A percentile compares a stretch with the other conserved stretches of the same genome.
phyloP scores from a whole-genome alignment of 2,888 invertebrate genomes.

The Polydrusus cervinus region DNA sequence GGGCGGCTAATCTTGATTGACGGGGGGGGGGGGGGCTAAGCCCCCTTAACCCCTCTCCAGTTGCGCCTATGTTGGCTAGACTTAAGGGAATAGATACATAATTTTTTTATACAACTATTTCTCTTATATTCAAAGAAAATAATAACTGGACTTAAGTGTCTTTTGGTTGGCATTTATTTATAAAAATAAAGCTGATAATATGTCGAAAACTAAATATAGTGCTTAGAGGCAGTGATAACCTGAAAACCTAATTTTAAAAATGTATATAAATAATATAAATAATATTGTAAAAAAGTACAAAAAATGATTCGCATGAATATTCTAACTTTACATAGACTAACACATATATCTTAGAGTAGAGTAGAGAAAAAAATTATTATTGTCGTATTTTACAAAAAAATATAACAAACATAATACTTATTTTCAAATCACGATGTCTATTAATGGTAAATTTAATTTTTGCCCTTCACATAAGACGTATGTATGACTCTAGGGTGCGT shows the following conservation, averaged over 20 bases:
- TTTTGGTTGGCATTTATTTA: conserved; percentile 8
- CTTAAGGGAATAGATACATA: too few species aligned
- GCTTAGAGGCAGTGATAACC: conserved; percentile 35
- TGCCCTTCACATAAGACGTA: too few species aligned
- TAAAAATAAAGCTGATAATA: not conserved
- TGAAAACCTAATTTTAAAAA: conserved; percentile 32
- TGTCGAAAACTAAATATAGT: conserved; percentile 21
- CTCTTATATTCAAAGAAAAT: too few species aligned
- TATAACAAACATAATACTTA: not conserved
- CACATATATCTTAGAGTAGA: conserved; percentile 52
- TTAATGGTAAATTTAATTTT: not conserved
- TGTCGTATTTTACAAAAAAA: conserved; percentile 61
- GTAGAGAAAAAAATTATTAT: conserved; percentile 60
- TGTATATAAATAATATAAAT: conserved; percentile 37
- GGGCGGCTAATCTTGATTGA: too few species aligned
- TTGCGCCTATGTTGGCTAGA: too few species aligned
- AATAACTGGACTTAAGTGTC: not conserved
- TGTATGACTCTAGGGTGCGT: too few species aligned
- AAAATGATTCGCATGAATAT: conserved; percentile 9
- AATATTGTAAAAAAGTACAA: conserved; percentile 42
- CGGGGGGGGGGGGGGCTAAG: too few species aligned
- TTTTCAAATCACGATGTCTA: not conserved
- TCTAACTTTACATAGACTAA: conserved; percentile 42
- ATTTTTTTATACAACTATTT: too few species aligned
- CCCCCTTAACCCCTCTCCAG: too few species aligned